Evolutionary conservation across 2,113 vertebrate species (phyloP).

Genomic region (Pongo pygmaeus): DNA sequence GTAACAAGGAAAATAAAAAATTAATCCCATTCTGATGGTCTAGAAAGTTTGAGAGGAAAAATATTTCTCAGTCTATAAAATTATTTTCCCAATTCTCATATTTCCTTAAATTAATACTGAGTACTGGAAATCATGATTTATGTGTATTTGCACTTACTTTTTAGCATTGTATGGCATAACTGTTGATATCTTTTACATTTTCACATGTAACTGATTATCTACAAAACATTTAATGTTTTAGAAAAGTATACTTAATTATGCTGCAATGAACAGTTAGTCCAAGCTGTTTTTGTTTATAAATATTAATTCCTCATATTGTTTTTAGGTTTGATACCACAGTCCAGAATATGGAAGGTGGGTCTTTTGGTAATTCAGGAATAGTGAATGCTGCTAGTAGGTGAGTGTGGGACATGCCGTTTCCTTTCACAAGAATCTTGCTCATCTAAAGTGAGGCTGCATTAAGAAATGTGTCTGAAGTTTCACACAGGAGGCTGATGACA

Average conservation of each 20-base stretch:
- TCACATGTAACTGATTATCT: neutral
- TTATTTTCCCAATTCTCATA: neutral
- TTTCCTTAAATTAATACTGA: neutral
- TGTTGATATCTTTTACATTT: neutral
- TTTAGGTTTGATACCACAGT: neutral
- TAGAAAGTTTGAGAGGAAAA: neutral
- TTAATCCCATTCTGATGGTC: neutral
- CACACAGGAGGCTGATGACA: no score
- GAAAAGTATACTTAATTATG: neutral
- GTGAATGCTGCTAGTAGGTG: no score
- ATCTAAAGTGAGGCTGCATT: neutral
- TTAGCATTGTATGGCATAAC: accelerated
- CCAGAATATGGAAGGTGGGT: neutral
- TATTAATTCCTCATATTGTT: neutral
- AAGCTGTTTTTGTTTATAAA: neutral
- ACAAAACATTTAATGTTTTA: neutral
- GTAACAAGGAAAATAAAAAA: neutral
- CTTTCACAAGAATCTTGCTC: neutral
- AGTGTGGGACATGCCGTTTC: no score
- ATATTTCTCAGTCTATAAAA: neutral
- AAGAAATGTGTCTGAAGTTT: neutral
- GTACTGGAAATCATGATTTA: neutral
- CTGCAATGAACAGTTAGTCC: neutral
- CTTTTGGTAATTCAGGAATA: neutral
- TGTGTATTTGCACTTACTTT: neutral